These are phyloP conservation scores for Pipra filicauda DNA, from an alignment of 2,113 vertebrate genomes.

Conservation along the genomic window DNA sequence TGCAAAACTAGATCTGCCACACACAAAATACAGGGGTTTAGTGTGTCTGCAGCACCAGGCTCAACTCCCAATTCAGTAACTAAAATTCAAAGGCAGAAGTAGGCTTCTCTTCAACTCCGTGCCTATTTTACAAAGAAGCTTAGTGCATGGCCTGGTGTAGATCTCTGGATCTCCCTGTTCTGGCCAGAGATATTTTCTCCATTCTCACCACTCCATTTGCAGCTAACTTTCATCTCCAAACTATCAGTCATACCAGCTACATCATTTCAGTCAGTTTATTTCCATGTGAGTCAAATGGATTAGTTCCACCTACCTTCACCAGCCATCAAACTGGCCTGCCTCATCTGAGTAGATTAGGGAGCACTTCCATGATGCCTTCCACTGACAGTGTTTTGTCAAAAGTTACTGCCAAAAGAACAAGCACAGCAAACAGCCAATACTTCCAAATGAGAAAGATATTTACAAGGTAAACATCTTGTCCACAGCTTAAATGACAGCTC, in stretches of 20 bases:
- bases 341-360: accelerated
- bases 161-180: neutral
- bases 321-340: neutral
- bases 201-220: neutral
- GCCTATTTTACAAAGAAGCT: neutral
- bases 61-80: neutral
- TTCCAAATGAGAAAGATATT: neutral
- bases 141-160: accelerated
- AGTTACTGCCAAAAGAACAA: neutral
- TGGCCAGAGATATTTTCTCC: neutral
- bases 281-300: neutral
- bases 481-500: neutral
- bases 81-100: neutral
- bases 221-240: neutral
- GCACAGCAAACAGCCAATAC: neutral
- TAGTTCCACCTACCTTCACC: neutral
- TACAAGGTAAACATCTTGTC: neutral
- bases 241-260: neutral
- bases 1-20: neutral
- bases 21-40: neutral
- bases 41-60: neutral
- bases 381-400: accelerated
- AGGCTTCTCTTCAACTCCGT: neutral
- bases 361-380: neutral
- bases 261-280: neutral